Base-by-base conservation (phyloP, 2,888 invertebrate genomes). In the Falcaria lacertinaria region DNA sequence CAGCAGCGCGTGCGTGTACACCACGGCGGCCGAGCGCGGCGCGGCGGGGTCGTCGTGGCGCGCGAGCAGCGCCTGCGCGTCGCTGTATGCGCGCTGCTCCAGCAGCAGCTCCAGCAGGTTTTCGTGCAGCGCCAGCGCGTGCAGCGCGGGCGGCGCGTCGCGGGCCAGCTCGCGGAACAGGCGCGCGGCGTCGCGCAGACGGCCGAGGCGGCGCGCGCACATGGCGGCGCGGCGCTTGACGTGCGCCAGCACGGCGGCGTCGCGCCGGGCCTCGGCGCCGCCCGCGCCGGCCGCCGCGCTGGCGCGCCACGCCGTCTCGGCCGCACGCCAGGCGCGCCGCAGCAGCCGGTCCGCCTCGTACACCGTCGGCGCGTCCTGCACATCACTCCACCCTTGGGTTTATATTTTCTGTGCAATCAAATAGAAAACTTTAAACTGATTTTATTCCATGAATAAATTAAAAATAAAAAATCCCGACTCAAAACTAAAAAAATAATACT, bases 131-230 rank as follows among this genome's bases (percentile, higher is more conserved):
- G 97, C 96, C 51, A 98, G 91, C 50, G 97, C 94, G 77, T 95
- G 96, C 93, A 98, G 95, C 64, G 97, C 96, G 8, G 98, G 97
- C 62, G 98, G 98, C 56, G 96, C 95, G 89, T 99, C 98, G 86
- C 98, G 98, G 41, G 97, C 96, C 51, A 98, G 90, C 90, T 99
- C 98, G 69, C 98, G 92, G 91, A 98, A 98, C 92, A 97, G 95
- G 80, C 99, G 98, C 17, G 98, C 95, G 0, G 98, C 97, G 85
- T 98, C 98, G 80, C 97, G 96, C 53, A 98, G 90, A 64, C 97
- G 95, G 8, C 98, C 98, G 44, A 98, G 90, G 69, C 98, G 97
- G 44, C 98, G 91, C 25, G 97, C 96, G 88, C 98, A 98, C 98
- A 98, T 98, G n/a, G 98, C 99, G 48, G 98, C 84, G 50, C 99